Base-by-base conservation (phyloP, 2,797 vertebrate genomes). In the Brachyalestes nurse region DNA sequence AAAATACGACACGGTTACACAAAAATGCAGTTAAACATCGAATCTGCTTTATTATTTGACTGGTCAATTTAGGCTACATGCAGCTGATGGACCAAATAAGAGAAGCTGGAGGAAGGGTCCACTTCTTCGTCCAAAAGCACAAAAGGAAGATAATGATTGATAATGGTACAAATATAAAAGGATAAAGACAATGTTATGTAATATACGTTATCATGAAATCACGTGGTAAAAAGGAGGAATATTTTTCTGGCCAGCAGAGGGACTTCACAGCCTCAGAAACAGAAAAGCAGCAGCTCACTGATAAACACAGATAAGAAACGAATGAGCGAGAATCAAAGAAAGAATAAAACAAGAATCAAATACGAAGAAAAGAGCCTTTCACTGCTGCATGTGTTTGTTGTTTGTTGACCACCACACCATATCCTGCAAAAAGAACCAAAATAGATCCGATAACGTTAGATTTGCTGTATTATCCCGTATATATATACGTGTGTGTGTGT, bases 201-300 rank as follows among this genome's bases (percentile, higher is more conserved):
- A 28, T 34, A 10, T 4, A 28, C 2, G 8, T 28, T 34, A 53
- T 28, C 14, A 51, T 21, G 45, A 25, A n/a, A 28, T 51, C 45
- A 7, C 47, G 14, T 42, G 8, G 7, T 66, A 42, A 16, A 62
- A 6, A 14, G 51, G 55, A 34, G 34, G 5, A 34, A 34, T 34
- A 47, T 47, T 8, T 47, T 47, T 47, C 19, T 53, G 16, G 5
- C 77, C 77, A 72, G 77, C 69, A 79, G 77, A 40, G 67, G 77
- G 67, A 12, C 57, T 40, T 57, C 38, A 25, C 57, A 34, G 19
- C 69, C 42, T 13, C 7, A 28, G 17, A 78, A 61, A 21, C 9
- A 51, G 57, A 5, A 64, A 19, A 49, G 45, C 14, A 23, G 23
- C 21, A 14, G 34, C 38, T 66, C 6, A 6, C 10, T 61, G 58